These are phyloP conservation scores for Heliconius hermathena DNA, from an alignment of 1,140 invertebrate genomes.

Conservation along the genomic window DNA sequence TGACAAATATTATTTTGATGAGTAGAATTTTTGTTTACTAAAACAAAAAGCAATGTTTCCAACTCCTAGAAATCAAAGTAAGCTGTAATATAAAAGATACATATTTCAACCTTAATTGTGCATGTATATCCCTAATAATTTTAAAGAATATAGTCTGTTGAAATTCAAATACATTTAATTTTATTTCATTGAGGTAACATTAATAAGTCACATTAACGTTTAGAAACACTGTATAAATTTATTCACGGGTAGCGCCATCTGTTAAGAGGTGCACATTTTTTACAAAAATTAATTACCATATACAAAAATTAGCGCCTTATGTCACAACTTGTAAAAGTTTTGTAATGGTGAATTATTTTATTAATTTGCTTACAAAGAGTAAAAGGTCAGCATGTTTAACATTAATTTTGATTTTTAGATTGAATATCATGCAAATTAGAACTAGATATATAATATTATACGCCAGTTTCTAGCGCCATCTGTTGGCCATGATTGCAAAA, in stretches of 20 bases:
- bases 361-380: background rate
- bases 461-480: slow-evolving; percentile 45
- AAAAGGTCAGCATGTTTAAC: background rate
- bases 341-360: background rate
- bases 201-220: background rate
- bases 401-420: background rate
- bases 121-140: background rate
- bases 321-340: background rate
- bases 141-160: background rate
- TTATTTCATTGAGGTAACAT: background rate
- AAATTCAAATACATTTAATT: background rate
- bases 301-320: background rate
- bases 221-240: background rate
- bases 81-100: too few relatives aligned
- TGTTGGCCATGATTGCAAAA: slow-evolving; percentile 46
- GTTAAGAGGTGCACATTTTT: background rate
- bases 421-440: background rate
- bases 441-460: background rate
- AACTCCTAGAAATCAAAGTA: too few relatives aligned
- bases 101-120: background rate
- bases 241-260: background rate
- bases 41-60: too few relatives aligned
- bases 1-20: too few relatives aligned
- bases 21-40: too few relatives aligned
- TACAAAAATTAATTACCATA: background rate